Evolutionary conservation across 2,113 vertebrate species (phyloP), one percentile per base, ranked within the genome.

Genomic region (Thymallus thymallus): DNA sequence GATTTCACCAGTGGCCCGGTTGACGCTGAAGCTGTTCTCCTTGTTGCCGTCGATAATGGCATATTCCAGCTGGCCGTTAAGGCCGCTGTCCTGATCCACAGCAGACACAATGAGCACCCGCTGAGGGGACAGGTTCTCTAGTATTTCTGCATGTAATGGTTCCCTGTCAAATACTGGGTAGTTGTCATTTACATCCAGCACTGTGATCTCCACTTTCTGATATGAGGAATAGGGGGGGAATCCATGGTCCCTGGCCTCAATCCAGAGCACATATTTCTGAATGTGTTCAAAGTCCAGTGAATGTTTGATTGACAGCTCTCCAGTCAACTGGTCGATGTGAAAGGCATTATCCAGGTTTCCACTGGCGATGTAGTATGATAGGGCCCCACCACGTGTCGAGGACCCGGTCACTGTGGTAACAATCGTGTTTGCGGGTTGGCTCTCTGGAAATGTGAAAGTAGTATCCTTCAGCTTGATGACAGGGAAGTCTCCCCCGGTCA

Each of bases 141-240:
- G 62, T 80, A 98, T 91, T 65, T 96, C 95, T 16, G 95, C 92
- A 32, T 94, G 79, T 76, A 97, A 97, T 0, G 97, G 96, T 76
- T 98, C 95, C 82, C 88, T 92, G 76, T 94, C 92, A 83, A 99
- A 99, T 72, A 91, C 73, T 0, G 98, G 97, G 2, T 92, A 84
- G 0, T 99, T 99, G 78, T 99, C 98, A 0, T 99, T 99, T 76
- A 98, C 93, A 0, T 99, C 98, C 64, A 96, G 62, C 41, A 99
- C 92, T 0, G 87, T 92, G 4, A 98, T 82, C 85, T 98, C 97
- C 60, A 99, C 69, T 82, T 94, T 96, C 75, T 95, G 95, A 45
- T 99, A 99, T 0, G 97, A 95, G 10, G 97, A 99, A 80, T 97
- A 98, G 0, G 98, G 98, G 13, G 98, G 98, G 72, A 99, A 99